Conservation (phyloP, 2,888 invertebrate genomes). For the Sialis lutaria region DNA sequence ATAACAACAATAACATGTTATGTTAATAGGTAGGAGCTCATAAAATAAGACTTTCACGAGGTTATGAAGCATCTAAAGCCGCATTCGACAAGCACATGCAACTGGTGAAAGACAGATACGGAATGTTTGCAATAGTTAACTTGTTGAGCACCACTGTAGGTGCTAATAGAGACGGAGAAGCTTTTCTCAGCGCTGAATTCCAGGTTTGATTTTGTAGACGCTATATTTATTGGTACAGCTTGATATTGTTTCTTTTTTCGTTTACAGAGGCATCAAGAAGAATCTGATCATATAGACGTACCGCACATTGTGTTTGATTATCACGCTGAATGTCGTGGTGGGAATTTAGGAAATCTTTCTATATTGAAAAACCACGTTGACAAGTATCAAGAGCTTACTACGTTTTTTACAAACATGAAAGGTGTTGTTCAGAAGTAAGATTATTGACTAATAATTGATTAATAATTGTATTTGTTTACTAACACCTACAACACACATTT, state of each 20-base stretch:
- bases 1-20: slow-evolving; percentile 1
- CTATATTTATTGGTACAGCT: background rate
- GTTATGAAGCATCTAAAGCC: slow-evolving; percentile 83
- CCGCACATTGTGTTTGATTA: slow-evolving; percentile 90
- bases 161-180: slow-evolving; percentile 86
- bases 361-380: slow-evolving; percentile 69
- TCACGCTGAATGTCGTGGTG: slow-evolving; percentile 82
- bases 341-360: slow-evolving; percentile 59
- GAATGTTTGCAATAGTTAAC: slow-evolving; percentile 81
- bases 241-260: slow-evolving; percentile 1
- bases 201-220: slow-evolving; percentile 29
- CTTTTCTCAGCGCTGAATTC: slow-evolving; percentile 84
- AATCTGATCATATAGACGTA: slow-evolving; percentile 64
- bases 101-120: slow-evolving; percentile 76
- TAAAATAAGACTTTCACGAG: slow-evolving; percentile 91
- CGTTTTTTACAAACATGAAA: slow-evolving; percentile 35
- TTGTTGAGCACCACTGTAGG: slow-evolving; percentile 79
- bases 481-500: background rate
- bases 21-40: slow-evolving; percentile 75
- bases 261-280: slow-evolving; percentile 58
- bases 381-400: slow-evolving; percentile 37
- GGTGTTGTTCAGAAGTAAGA: slow-evolving; percentile 23
- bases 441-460: slow-evolving; percentile 1
- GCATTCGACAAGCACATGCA: slow-evolving; percentile 85
- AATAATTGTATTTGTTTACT: background rate